Percentiles rank a stretch among this genome's conserved stretches.
These are phyloP conservation scores for Notoglanidium macrostoma DNA, from an alignment of 2,797 vertebrate genomes.

Conservation along the genomic window DNA sequence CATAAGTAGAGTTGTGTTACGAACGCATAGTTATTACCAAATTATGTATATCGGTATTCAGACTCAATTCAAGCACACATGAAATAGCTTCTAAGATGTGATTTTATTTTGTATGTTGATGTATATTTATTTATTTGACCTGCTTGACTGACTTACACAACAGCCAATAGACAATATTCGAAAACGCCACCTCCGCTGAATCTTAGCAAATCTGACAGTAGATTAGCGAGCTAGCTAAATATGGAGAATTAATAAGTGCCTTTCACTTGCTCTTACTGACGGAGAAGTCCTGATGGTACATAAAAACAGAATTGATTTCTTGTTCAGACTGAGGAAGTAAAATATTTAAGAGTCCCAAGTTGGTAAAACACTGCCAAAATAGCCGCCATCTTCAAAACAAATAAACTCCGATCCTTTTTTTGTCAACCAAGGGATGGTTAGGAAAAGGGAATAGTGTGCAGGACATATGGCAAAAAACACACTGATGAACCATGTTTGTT, in stretches of 20 bases:
- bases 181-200: neutral
- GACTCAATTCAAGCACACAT: too few species aligned
- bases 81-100: neutral
- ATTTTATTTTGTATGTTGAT: neutral
- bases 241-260: neutral
- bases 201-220: neutral
- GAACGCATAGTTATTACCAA: neutral
- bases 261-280: neutral
- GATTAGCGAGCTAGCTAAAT: neutral
- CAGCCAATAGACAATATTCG: neutral
- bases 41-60: neutral
- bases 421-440: neutral
- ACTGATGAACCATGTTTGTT: neutral
- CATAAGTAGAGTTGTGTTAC: neutral
- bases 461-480: neutral
- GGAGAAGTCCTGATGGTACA: neutral
- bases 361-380: too few species aligned
- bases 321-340: neutral
- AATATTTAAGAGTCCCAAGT: neutral
- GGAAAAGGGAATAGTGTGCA: neutral
- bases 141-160: neutral
- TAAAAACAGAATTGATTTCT: neutral
- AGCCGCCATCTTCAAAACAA: neutral
- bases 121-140: neutral
- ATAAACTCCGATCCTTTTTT: neutral